phyloP scores from a whole-genome alignment of 1,140 invertebrate species.

The Diachasmimorpha longicaudata region DNA sequence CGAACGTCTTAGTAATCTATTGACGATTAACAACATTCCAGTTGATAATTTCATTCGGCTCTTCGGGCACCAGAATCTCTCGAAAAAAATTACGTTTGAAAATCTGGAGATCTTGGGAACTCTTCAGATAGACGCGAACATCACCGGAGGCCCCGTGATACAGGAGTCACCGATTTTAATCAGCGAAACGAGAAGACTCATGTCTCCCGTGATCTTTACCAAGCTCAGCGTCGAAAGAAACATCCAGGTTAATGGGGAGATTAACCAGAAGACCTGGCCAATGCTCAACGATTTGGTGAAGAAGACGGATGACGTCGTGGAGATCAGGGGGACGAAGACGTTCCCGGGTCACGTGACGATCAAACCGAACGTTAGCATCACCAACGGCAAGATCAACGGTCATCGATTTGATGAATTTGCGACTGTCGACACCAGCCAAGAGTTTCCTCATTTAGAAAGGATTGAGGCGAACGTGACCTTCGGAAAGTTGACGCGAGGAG shows the following conservation, averaged over 20 bases:
- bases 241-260: conserved; percentile 32
- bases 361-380: conserved; percentile 29
- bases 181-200: conserved; percentile 34
- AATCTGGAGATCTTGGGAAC: conserved; percentile 37
- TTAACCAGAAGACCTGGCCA: conserved; percentile 27
- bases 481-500: conserved; percentile 31
- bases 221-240: conserved; percentile 41
- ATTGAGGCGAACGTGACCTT: conserved; percentile 42
- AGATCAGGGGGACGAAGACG: conserved; percentile 42
- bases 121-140: conserved; percentile 43
- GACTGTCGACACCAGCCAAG: conserved; percentile 41
- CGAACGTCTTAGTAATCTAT: conserved; percentile 13
- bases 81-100: conserved; percentile 42
- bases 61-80: conserved; percentile 31
- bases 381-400: conserved; percentile 38
- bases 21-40: conserved; percentile 40
- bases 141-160: conserved; percentile 25
- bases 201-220: conserved; percentile 31
- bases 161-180: background rate
- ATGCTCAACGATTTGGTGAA: conserved; percentile 43
- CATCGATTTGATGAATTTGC: conserved; percentile 41
- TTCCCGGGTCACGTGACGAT: conserved; percentile 37
- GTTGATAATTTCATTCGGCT: conserved; percentile 42
- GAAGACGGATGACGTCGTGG: conserved; percentile 34
- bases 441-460: conserved; percentile 41